Conservation (phyloP, 2,113 vertebrate species). For the Aegithalos caudatus region DNA sequence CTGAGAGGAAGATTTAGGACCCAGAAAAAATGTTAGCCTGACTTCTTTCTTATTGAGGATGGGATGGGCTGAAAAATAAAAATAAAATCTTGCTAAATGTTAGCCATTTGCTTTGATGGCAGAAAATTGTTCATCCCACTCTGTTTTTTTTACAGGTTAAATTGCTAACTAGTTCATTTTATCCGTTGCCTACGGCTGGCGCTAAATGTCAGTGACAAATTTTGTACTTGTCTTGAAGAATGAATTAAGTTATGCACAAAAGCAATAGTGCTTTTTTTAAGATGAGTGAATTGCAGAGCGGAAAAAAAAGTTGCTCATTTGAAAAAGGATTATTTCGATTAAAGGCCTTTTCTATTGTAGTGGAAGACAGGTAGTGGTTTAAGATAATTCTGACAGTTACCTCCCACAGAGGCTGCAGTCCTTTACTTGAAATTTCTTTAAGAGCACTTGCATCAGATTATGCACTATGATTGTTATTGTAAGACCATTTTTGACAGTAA, state of each 20-base stretch:
- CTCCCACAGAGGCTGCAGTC: conserved; percentile 76
- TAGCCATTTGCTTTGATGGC: conserved; percentile 84
- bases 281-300: conserved; percentile 79
- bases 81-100: conserved; percentile 84
- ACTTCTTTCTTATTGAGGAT: conserved; percentile 81
- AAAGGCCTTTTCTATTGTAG: conserved; percentile 82
- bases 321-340: conserved; percentile 83
- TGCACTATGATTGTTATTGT: conserved; percentile 77
- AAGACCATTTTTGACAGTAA: conserved; percentile 74
- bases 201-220: conserved; percentile 95
- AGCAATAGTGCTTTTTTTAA: conserved; percentile 82
- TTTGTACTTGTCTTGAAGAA: conserved; percentile 85
- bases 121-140: conserved; percentile 84
- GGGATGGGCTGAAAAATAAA: conserved; percentile 80
- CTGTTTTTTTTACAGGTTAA: conserved; percentile 81
- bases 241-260: conserved; percentile 88
- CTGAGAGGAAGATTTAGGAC: conserved; percentile 85
- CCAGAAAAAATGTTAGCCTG: conserved; percentile 84
- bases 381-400: conserved; percentile 81
- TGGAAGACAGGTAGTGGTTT: conserved; percentile 82
- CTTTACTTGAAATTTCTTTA: conserved; percentile 77
- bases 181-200: conserved; percentile 89
- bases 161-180: conserved; percentile 93
- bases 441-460: conserved; percentile 78
- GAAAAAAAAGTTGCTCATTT: conserved; percentile 81